Base-by-base conservation (phyloP, 2,113 vertebrate species). In the Trogon melanurus region DNA sequence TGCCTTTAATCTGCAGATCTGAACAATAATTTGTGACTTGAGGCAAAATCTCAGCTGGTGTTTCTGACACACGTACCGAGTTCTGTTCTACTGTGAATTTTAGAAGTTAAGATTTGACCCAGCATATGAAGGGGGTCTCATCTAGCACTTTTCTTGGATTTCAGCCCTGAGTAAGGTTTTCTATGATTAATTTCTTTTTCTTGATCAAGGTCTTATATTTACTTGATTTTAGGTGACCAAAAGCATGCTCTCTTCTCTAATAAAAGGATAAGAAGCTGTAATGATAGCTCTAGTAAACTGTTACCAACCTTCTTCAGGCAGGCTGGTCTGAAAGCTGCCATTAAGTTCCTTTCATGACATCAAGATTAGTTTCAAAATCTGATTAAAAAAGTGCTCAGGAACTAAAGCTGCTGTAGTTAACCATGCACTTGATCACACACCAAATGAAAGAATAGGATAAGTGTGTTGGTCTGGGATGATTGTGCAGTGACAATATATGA, bases 281-380 rank as follows among this genome's bases (percentile, higher is more conserved):
- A 88, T 65, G 72, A 32, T 29, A 87, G 8, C 34, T 74, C 18
- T 57, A 62, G 47, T 70, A 94, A 76, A 51, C 25, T 34, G 32
- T 51, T 50, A 70, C 29, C 26, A 73, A 26, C 16, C 27, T 87
- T 73, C 22, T 76, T 48, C 61, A 71, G 32, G 11, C 47, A 85
- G 30, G 8, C 16, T 41, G 41, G 41, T 13, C 41, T 41, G 41
- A 41, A 41, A 13, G 41, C 41, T 41, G 41, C 41, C 41, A 41
- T 41, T 11, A 80, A 93, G 32, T 36, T 85, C 11, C 16, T 41
- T 91, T 65, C 87, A 48, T 83, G 79, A 61, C 19, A 57, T 94
- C n/a, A 57, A 80, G 54, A 65, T 56, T 71, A 29, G 74, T 91
- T 91, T 92, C 36, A 60, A 91, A 93, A 79, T 81, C 70, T 91